Conservation (phyloP, 2,797 vertebrate genomes). For the Clamator glandarius region DNA sequence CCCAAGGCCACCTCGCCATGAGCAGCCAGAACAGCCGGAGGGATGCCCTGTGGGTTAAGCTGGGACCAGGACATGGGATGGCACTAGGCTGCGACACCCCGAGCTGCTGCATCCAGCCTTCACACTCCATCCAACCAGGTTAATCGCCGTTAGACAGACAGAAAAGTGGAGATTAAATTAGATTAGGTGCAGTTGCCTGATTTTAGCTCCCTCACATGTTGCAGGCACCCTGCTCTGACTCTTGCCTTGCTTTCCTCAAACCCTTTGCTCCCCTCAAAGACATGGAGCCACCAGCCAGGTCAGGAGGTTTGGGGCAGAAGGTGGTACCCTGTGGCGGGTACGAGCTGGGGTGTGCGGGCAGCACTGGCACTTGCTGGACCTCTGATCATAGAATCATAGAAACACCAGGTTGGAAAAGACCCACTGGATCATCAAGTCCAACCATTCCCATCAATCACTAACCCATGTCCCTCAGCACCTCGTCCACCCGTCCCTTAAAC, state of each 20-base stretch:
- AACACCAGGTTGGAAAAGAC: no score
- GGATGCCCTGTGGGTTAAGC: rapidly evolving
- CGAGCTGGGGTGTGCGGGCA: background rate
- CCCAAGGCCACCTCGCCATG: background rate
- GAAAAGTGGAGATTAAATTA: slow-evolving; percentile 38
- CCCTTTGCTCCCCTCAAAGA: background rate
- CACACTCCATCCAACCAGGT: rapidly evolving
- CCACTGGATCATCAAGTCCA: no score
- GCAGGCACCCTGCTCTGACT: background rate
- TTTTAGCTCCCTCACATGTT: background rate
- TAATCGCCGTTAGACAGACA: rapidly evolving
- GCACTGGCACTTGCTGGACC: background rate
- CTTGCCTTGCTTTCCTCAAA: background rate
- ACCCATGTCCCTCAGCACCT: no score
- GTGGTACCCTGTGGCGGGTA: rapidly evolving
- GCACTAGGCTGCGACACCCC: background rate
- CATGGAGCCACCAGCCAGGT: background rate
- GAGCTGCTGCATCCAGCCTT: background rate
- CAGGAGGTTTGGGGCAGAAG: background rate
- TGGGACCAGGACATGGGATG: background rate
- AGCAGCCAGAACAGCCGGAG: rapidly evolving
- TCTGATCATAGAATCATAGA: no score
- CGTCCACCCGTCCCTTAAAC: no score
- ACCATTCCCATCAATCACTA: no score
- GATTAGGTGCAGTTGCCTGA: background rate